Conservation (phyloP, 2,113 vertebrate species). For the Agapornis roseicollis region DNA sequence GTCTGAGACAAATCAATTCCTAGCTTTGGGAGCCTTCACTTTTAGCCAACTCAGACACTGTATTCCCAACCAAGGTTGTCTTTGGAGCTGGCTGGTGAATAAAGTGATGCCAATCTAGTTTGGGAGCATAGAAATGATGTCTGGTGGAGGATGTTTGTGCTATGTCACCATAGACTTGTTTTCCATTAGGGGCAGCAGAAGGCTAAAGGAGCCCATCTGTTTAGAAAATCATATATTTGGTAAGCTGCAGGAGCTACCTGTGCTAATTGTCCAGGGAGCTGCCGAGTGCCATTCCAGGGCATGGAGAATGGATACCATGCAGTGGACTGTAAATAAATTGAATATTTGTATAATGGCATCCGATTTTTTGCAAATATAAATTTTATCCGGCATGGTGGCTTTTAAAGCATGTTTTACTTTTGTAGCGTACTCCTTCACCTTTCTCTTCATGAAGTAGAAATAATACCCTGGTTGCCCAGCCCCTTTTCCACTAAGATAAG, state of each 20-base stretch:
- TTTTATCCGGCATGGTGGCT: background rate
- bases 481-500: background rate
- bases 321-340: background rate
- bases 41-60: rapidly evolving
- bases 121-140: background rate
- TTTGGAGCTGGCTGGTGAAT: background rate
- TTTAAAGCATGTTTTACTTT: background rate
- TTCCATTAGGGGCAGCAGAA: background rate
- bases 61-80: background rate
- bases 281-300: background rate
- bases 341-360: background rate
- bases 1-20: background rate
- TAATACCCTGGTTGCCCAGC: background rate
- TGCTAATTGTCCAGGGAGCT: background rate
- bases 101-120: background rate
- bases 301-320: background rate
- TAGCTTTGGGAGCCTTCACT: background rate
- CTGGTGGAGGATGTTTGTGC: background rate
- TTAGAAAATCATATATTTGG: background rate
- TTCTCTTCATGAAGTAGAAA: background rate
- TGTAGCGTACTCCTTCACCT: background rate
- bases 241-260: background rate
- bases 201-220: background rate
- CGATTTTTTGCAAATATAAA: background rate
- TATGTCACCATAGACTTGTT: background rate